A percentile compares a stretch with the other conserved stretches of the same genome.
Evolutionary conservation across 1,140 invertebrate genomes (phyloP).

Genomic region (Chelonus insularis): DNA sequence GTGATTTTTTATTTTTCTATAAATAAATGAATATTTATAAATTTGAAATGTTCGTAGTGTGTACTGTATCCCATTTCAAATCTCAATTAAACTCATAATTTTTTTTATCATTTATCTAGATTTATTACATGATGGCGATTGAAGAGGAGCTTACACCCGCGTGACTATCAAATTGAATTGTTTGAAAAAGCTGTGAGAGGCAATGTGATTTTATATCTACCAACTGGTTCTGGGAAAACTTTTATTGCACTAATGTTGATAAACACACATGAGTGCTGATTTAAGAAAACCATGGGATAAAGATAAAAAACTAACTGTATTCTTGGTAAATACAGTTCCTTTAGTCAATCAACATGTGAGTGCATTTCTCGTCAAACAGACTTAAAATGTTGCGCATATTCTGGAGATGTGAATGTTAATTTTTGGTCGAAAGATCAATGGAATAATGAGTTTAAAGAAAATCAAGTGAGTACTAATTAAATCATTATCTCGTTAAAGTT

Average conservation of each 20-base stretch:
- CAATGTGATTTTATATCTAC: constrained; percentile 89
- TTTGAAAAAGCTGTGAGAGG: constrained; percentile 72
- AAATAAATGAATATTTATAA: no score
- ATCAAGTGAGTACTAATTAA: constrained; percentile 60
- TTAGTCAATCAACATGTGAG: constrained; percentile 78
- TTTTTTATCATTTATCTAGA: no score
- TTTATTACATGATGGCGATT: no score
- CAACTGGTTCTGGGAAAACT: constrained; percentile 91
- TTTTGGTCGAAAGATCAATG: constrained; percentile 70
- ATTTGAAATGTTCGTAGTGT: no score
- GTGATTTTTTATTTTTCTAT: no score
- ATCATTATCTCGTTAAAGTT: neutral
- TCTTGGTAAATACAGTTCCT: constrained; percentile 79
- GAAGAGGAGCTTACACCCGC: constrained; percentile 48
- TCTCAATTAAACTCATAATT: no score
- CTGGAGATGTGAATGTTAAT: constrained; percentile 67
- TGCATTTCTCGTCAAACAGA: constrained; percentile 68
- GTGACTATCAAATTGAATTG: constrained; percentile 73
- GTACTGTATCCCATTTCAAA: no score
- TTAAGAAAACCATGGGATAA: constrained; percentile 59
- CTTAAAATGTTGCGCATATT: constrained; percentile 60
- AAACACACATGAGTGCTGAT: constrained; percentile 60
- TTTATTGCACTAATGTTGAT: constrained; percentile 86
- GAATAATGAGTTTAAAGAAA: constrained; percentile 65
- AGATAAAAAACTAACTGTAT: constrained; percentile 73